Evolutionary conservation across 2,113 vertebrate genomes (phyloP).

Genomic region (Syngnathus scovelli): DNA sequence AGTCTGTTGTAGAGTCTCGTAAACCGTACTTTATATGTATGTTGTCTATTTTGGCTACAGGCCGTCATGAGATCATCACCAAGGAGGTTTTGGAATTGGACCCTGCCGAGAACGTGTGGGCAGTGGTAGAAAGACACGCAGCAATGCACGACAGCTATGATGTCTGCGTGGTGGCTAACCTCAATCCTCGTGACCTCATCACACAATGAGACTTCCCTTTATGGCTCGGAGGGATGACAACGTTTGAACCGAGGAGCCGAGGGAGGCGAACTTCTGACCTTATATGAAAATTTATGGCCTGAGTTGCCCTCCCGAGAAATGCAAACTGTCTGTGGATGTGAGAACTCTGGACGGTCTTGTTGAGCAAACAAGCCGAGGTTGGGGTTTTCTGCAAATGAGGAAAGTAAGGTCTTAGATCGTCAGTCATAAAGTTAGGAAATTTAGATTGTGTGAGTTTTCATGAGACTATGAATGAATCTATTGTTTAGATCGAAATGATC

Average conservation of each 20-base stretch:
- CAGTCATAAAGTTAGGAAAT: too few relatives aligned
- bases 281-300: neutral
- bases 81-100: conserved; percentile 87
- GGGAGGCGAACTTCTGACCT: neutral
- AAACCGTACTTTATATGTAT: neutral
- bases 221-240: conserved; percentile 53
- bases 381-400: neutral
- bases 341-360: neutral
- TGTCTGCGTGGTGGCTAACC: conserved; percentile 83
- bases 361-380: neutral
- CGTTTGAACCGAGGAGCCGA: conserved; percentile 9
- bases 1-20: neutral
- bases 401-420: neutral
- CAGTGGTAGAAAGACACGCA: conserved; percentile 73
- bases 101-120: conserved; percentile 85
- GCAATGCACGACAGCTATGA: conserved; percentile 89
- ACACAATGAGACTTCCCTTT: conserved; percentile 63
- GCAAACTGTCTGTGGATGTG: neutral
- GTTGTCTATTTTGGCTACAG: conserved; percentile 60
- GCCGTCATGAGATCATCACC: conserved; percentile 85
- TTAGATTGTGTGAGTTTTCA: too few relatives aligned
- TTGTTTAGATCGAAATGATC: too few relatives aligned
- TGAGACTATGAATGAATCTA: too few relatives aligned
- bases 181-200: conserved; percentile 84
- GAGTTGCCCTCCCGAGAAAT: neutral